A percentile compares a stretch with the other conserved stretches of the same genome.
Conservation (phyloP, 2,113 vertebrate species). For the Tiliqua scincoides region DNA sequence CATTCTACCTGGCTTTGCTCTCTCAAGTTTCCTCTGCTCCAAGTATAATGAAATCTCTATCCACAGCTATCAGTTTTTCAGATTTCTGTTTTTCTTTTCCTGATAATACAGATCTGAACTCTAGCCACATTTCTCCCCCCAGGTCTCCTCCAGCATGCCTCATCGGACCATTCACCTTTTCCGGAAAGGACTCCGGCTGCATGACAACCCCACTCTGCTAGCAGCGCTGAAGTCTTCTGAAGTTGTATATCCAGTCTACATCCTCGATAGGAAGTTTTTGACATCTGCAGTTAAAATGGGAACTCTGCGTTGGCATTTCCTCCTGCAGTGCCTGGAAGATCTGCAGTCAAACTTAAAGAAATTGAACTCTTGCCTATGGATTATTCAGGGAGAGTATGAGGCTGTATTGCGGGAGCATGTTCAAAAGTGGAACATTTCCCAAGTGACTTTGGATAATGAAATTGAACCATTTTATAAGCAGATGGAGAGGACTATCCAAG, state of each 20-base stretch:
- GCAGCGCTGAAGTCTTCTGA: slow-evolving; percentile 62
- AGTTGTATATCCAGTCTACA: slow-evolving; percentile 59
- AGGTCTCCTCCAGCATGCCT: slow-evolving; percentile 32
- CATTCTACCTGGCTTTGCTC: not conserved
- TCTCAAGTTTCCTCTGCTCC: not conserved
- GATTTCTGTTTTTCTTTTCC: not conserved
- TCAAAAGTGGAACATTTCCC: slow-evolving; percentile 62
- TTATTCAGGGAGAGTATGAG: slow-evolving; percentile 62
- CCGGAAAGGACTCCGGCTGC: slow-evolving; percentile 69
- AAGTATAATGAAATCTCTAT: not conserved
- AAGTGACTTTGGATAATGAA: slow-evolving; percentile 67
- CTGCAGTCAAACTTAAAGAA: slow-evolving; percentile 55
- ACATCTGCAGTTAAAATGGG: slow-evolving; percentile 38
- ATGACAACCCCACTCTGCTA: slow-evolving; percentile 69
- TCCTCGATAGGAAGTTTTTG: slow-evolving; percentile 65
- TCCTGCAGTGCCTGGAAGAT: slow-evolving; percentile 69
- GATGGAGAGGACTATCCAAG: slow-evolving; percentile 61
- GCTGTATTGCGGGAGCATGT: slow-evolving; percentile 42
- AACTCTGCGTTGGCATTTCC: slow-evolving; percentile 66
- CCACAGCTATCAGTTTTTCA: not conserved
- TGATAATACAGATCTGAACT: not conserved
- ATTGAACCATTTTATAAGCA: slow-evolving; percentile 66
- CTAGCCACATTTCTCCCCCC: not conserved
- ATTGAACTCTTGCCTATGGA: slow-evolving; percentile 63
- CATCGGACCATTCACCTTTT: slow-evolving; percentile 73